Evolutionary conservation across 2,797 vertebrate species (phyloP), one percentile per base, ranked within the genome.

Genomic region (Pantherophis alleghaniensis): DNA sequence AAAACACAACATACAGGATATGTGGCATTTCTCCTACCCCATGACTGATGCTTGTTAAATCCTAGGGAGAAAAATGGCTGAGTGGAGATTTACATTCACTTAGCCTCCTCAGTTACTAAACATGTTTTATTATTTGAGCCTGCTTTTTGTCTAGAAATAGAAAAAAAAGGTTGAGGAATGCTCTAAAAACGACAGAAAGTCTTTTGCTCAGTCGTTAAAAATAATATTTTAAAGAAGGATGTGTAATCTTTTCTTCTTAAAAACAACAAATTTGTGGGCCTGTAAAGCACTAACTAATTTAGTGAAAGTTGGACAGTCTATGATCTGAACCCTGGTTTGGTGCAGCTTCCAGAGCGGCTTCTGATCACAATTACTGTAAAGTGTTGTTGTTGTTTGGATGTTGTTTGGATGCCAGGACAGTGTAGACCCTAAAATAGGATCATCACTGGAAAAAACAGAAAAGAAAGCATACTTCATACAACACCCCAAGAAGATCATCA

Each of bases 281-380:
- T n/a, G 20, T 87, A 32, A 96, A 94, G 55, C n/a, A 47, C 18
- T 92, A 74, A 89, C 37, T 89, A 32, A 94, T 32, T 95, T 94
- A 92, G 20, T 92, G 92, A 22, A 87, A 94, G 88, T 92, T 79
- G 18, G 20, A 11, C 16, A 22, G 18, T 79, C 74, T 42, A 42
- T 79, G 37, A 47, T 2, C 20, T 79, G 18, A 79, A 42, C 1
- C 18, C 18, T 47, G 2, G 37, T 83, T 42, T 22, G 20, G 20
- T 47, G 0, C 74, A 47, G 4, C 20, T 9, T 47, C 37, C 74
- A 83, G 20, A 37, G 14, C n/a, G 3, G n/a, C 16, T 74, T 7
- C n/a, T 74, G 66, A 83, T 83, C 37, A 47, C 37, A 83, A 42
- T 74, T 83, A 22, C 18, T 79, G 37, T 11, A 42, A 47, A 83